These are phyloP conservation scores for Ryuthela nishihirai DNA, from an alignment of 2,888 invertebrate genomes.

Conservation along the genomic window DNA sequence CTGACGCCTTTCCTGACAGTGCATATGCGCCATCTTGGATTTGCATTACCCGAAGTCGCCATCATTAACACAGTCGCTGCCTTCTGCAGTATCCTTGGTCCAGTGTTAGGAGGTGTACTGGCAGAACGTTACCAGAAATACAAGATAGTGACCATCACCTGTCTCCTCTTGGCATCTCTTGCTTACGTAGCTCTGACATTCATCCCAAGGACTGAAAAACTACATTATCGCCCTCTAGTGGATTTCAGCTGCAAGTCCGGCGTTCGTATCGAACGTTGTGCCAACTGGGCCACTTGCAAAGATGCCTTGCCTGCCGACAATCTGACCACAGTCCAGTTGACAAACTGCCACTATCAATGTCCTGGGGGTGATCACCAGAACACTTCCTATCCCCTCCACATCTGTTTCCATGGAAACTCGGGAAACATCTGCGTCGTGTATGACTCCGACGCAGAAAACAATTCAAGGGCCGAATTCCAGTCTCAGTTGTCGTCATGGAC, in stretches of 20 bases:
- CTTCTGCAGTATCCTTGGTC: conserved; percentile 72
- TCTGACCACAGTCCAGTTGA: conserved; percentile 36
- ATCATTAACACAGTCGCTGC: conserved; percentile 75
- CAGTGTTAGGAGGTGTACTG: conserved; percentile 70
- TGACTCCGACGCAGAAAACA: conserved; percentile 14
- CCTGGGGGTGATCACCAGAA: conserved; percentile 11
- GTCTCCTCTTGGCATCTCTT: conserved; percentile 48
- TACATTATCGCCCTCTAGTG: conserved; percentile 36
- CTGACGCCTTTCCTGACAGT: conserved; percentile 75
- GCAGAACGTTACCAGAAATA: conserved; percentile 65
- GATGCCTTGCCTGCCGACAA: conserved; percentile 19
- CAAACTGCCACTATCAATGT: conserved; percentile 42
- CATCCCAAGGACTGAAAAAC: conserved; percentile 45
- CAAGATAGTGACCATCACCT: conserved; percentile 47
- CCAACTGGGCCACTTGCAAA: conserved; percentile 40
- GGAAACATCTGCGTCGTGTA: conserved; percentile 35
- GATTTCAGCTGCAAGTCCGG: conserved; percentile 42
- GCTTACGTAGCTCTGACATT: conserved; percentile 48
- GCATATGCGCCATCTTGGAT: conserved; percentile 69
- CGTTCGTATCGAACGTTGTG: conserved; percentile 42
- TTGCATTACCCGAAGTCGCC: conserved; percentile 69
- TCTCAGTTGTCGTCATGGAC: conserved; percentile 40
- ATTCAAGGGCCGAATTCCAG: conserved; percentile 36
- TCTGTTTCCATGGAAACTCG: conserved; percentile 36
- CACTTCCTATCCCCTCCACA: conserved; percentile 37